These are phyloP conservation scores for Ptyas mucosa DNA, from an alignment of 2,113 vertebrate species.

Conservation along the genomic window DNA sequence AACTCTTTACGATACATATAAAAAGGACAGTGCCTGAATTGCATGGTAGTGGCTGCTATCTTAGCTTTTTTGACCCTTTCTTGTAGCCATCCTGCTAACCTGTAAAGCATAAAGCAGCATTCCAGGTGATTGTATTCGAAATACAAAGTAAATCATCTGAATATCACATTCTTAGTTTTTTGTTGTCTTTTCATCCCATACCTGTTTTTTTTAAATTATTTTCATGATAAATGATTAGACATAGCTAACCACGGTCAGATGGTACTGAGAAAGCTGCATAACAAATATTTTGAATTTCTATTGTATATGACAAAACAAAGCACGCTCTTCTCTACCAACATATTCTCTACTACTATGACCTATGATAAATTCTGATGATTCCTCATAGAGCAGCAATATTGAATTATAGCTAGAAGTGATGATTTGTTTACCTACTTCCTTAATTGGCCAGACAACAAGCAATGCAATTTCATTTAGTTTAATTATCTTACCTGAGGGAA, in stretches of 20 bases:
- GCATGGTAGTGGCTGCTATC: not conserved
- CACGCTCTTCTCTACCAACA: slow-evolving; percentile 26
- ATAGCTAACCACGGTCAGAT: slow-evolving; percentile 2
- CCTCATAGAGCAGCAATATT: not conserved
- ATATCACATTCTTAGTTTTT: slow-evolving; percentile 1
- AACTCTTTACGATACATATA: not conserved
- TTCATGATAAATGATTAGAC: slow-evolving; percentile 16
- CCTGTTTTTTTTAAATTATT: not conserved
- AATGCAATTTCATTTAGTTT: not conserved
- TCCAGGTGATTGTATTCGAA: slow-evolving; percentile 29
- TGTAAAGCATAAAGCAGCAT: not conserved
- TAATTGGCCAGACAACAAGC: not conserved
- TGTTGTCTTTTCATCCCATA: slow-evolving; percentile 27
- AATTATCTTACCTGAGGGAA: not conserved
- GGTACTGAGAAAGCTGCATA: slow-evolving; percentile 21
- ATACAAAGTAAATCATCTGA: slow-evolving; percentile 14
- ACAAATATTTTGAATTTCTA: slow-evolving; percentile 17
- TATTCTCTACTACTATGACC: slow-evolving; percentile 14
- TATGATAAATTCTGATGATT: slow-evolving; percentile 4
- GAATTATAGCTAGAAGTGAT: not conserved
- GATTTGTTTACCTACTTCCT: not conserved
- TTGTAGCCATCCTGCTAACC: not conserved
- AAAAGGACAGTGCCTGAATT: not conserved
- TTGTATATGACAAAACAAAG: slow-evolving; percentile 38
- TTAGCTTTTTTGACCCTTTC: not conserved